Evolutionary conservation across 2,888 invertebrate genomes (phyloP).

Genomic region (Volucella zonaria): DNA sequence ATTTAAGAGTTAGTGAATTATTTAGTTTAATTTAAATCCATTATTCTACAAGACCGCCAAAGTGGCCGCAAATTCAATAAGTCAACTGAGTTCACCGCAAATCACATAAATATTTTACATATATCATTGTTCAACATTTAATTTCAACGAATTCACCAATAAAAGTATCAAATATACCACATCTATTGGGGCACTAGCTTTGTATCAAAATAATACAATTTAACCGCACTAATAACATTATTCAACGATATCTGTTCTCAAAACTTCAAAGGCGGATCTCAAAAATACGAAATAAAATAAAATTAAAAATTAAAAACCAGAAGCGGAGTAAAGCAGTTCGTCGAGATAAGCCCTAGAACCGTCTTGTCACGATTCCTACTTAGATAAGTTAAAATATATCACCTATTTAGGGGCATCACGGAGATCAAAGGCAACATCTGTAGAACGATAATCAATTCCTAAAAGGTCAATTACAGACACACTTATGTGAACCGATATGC

Average conservation of each 20-base stretch:
- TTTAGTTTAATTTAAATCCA: no score
- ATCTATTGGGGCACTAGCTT: not conserved
- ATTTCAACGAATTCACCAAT: no score
- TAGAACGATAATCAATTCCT: slow-evolving; percentile 3
- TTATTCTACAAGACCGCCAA: no score
- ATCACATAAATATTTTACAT: no score
- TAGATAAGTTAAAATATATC: slow-evolving; percentile 47
- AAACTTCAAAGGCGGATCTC: slow-evolving; percentile 50
- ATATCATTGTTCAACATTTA: no score
- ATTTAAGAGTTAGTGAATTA: no score
- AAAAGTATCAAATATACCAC: no score
- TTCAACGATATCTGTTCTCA: slow-evolving; percentile 5
- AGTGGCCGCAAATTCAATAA: no score
- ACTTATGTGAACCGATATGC: slow-evolving; percentile 39
- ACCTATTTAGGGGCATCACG: slow-evolving; percentile 12
- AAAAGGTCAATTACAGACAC: slow-evolving; percentile 46
- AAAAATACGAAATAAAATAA: no score
- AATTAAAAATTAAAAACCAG: slow-evolving; percentile 47
- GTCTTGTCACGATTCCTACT: slow-evolving; percentile 13
- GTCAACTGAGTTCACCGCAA: no score
- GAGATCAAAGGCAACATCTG: not conserved
- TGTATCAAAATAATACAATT: not conserved
- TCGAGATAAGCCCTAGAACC: slow-evolving; percentile 17
- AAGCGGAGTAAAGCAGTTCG: slow-evolving; percentile 23
- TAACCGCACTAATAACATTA: slow-evolving; percentile 7